These are phyloP conservation scores for Phylloscopus trochiloides DNA, from an alignment of 2,113 vertebrate genomes.

Conservation along the genomic window DNA sequence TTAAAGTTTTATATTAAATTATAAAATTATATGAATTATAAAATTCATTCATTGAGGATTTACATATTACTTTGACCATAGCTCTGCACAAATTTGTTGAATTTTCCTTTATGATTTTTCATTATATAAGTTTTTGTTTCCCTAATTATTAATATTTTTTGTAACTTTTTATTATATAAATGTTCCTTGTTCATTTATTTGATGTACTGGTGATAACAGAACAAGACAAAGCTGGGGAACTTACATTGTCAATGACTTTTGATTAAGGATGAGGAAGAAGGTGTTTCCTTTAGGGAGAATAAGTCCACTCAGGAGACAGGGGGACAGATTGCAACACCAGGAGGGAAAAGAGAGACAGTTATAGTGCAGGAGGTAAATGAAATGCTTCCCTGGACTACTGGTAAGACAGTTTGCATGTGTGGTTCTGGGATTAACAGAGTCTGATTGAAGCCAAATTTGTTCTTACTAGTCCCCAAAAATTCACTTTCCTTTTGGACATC, in stretches of 20 bases:
- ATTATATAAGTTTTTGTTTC: constrained; percentile 14
- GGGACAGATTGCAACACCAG: background rate
- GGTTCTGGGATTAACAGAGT: background rate
- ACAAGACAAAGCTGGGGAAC: background rate
- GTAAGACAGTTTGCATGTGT: background rate
- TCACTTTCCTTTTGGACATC: background rate
- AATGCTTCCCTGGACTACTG: background rate
- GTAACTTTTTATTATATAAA: background rate
- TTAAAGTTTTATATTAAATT: constrained; percentile 54
- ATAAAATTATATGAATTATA: background rate
- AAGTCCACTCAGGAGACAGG: background rate
- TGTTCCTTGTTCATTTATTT: background rate
- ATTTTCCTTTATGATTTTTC: background rate
- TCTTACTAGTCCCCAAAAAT: background rate
- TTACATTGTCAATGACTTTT: background rate
- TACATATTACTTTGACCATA: background rate
- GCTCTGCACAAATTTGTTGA: background rate
- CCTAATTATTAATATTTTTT: background rate
- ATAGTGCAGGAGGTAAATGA: background rate
- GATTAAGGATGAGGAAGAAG: background rate
- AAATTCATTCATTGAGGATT: constrained; percentile 26
- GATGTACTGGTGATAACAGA: background rate
- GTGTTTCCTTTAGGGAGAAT: background rate
- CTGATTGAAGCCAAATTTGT: background rate
- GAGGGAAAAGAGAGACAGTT: background rate